Evolutionary conservation across 2,797 vertebrate species (phyloP), one percentile per base, ranked within the genome.

Genomic region (Acridotheres tristis): DNA sequence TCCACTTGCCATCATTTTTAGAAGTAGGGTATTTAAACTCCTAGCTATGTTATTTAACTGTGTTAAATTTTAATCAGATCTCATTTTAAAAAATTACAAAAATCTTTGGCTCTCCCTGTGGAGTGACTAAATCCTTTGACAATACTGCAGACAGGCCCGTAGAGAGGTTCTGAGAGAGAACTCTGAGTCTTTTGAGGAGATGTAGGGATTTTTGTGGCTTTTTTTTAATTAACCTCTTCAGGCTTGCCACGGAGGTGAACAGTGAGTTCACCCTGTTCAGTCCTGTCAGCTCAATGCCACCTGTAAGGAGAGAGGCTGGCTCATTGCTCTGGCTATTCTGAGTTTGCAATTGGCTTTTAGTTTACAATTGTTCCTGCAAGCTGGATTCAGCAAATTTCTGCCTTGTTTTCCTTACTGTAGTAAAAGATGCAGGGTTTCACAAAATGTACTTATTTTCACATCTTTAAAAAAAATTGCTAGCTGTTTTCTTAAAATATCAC

Each of bases 1-100:
- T 92, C 82, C 50, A 78, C 82, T 93, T 90, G 62, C 51, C 55
- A 59, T 92, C 12, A 26, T 54, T 93, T 95, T 83, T 55, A 72
- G 51, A 94, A 93, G 71, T 61, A 90, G 91, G 50, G 27, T 91
- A 74, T 94, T 94, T 94, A 72, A 94, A 79, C 77, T 92, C 45
- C 54, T 67, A 58, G 77, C 51, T 94, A 84, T 71, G 88, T 88
- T 95, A 93, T 93, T 96, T 94, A 94, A 94, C 89, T 51, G 53
- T 71, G 71, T 88, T 89, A 94, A 96, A 92, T 76, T 93, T 95
- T 95, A 93, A 92, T 88, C 82, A 93, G 87, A 58, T 54, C 87
- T 95, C 66, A 84, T 95, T 87, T 45, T 0, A 87, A 84, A 65
- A 88, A 73, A 61, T 32, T 63, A 34, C 16, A 47, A 53, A 53